Evolutionary conservation across 2,888 invertebrate species (phyloP), one percentile per base, ranked within the genome.

Genomic region (Phortica okadai): DNA sequence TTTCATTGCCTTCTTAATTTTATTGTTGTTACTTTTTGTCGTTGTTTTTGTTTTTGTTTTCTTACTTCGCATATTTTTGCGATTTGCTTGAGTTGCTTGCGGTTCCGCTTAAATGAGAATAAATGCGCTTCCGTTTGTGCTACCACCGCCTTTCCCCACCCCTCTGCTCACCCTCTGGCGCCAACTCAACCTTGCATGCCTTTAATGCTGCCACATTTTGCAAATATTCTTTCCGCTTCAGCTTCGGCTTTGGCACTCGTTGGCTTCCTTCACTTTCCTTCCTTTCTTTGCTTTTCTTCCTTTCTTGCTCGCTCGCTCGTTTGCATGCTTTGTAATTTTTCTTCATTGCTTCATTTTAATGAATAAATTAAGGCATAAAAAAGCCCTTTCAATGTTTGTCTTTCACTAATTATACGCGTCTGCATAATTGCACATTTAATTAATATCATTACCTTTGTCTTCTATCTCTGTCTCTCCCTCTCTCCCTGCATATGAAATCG

Each of bases 341-440:
- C 66, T 69, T 66, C 69, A 58, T 70, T 75, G 67, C 70, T 69
- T 69, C 73, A 77, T 82, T 82, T 80, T 79, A 79, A 82, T 81
- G 78, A 67, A 69, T 81, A 81, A 83, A 83, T 84, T 80, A 81
- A 84, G 86, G 83, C 83, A 87, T 87, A 88, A 85, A 84, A 66
- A 44, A 25, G 64, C 45, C 21, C 33, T 25, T 56, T 74, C 74
- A 78, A 75, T 59, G 77, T 72, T 72, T 72, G 70, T 56, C 25
- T 72, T 50, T 73, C 66, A 82, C 88, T 86, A 88, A 86, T 86
- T 86, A 86, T 87, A 83, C 76, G 85, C 88, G 85, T 85, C 86
- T 86, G 83, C 85, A 86, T 86, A 86, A 86, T 86, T 86, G 83
- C 79, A 78, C 77, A 81, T 85, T 84, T 86, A 87, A 86, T 85